These are phyloP conservation scores for Centruroides vittatus DNA, from an alignment of 1,140 invertebrate species.

Conservation along the genomic window DNA sequence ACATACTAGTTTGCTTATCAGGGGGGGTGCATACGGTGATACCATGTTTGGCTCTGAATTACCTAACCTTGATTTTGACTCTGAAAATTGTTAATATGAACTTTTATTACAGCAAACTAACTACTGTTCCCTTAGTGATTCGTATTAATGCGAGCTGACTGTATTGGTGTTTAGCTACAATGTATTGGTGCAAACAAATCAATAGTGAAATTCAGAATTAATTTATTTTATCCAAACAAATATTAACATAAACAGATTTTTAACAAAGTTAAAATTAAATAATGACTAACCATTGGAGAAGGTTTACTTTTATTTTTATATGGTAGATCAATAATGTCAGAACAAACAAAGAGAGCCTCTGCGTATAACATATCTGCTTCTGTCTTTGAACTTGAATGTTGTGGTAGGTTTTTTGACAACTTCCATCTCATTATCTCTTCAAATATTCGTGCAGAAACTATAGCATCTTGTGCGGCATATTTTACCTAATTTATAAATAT, in stretches of 20 bases:
- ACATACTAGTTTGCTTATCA: no score
- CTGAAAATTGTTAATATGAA: no score
- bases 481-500: constrained; percentile 25
- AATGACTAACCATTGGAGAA: neutral
- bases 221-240: neutral
- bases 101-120: no score
- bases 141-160: no score
- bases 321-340: neutral
- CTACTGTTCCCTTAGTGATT: no score
- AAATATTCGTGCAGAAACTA: constrained; percentile 51
- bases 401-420: neutral
- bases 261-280: neutral
- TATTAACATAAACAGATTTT: neutral
- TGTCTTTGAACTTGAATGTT: neutral
- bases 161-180: no score
- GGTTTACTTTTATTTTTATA: constrained; percentile 3
- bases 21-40: no score
- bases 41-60: no score
- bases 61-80: no score
- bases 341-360: neutral
- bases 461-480: constrained; percentile 57
- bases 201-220: no score
- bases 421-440: constrained; percentile 20
- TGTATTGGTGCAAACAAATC: no score
- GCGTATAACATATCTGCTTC: neutral